A percentile compares a stretch with the other conserved stretches of the same genome.
These are phyloP conservation scores for Apotomis capreana DNA, from an alignment of 2,888 invertebrate genomes.

Conservation along the genomic window DNA sequence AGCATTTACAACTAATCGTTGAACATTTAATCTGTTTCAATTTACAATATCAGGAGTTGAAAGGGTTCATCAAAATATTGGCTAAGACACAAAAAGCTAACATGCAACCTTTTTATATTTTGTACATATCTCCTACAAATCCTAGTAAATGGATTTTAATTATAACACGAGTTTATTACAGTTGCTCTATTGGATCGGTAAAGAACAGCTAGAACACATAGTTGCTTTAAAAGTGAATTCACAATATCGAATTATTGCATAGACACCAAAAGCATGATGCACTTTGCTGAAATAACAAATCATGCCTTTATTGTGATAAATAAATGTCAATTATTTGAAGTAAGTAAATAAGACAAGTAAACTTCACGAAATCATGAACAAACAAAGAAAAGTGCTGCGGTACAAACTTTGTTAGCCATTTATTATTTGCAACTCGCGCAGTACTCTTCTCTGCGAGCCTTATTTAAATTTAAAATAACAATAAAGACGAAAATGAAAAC, in stretches of 20 bases:
- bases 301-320: slow-evolving; percentile 74
- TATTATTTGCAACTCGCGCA: slow-evolving; percentile 46
- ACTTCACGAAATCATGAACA: slow-evolving; percentile 54
- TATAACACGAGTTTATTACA: background rate
- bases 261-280: slow-evolving; percentile 83
- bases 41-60: slow-evolving; percentile 32
- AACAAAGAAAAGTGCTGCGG: slow-evolving; percentile 73
- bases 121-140: slow-evolving; percentile 33
- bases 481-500: slow-evolving; percentile 66
- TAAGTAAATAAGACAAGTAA: slow-evolving; percentile 49
- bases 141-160: slow-evolving; percentile 7
- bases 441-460: slow-evolving; percentile 67
- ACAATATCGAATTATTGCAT: slow-evolving; percentile 63
- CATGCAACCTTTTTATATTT: slow-evolving; percentile 71
- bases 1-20: slow-evolving; percentile 51
- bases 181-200: slow-evolving; percentile 4
- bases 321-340: slow-evolving; percentile 59
- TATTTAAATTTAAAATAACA: slow-evolving; percentile 54
- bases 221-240: slow-evolving; percentile 48
- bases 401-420: background rate
- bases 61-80: slow-evolving; percentile 18
- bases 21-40: slow-evolving; percentile 25
- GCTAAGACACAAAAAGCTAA: slow-evolving; percentile 80
- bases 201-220: slow-evolving; percentile 33
- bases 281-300: slow-evolving; percentile 71